These are phyloP conservation scores for Tetrao urogallus DNA, from an alignment of 2,113 vertebrate genomes.

Conservation along the genomic window DNA sequence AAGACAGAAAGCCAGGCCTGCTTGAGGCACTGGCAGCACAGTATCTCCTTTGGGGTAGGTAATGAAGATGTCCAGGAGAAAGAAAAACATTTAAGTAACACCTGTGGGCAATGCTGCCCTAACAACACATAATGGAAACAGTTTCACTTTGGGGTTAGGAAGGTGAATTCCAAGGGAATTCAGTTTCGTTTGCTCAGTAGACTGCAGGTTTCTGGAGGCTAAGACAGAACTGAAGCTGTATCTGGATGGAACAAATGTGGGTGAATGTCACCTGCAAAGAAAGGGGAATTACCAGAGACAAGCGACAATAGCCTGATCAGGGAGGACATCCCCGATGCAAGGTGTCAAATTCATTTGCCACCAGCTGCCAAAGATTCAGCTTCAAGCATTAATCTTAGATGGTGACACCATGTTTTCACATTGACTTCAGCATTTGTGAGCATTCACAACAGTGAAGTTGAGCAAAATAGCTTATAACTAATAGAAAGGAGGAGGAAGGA, in stretches of 20 bases:
- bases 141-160: not conserved
- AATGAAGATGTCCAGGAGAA: not conserved
- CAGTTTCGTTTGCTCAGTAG: not conserved
- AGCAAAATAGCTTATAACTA: not conserved
- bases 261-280: not conserved
- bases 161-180: not conserved
- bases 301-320: not conserved
- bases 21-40: fast-evolving
- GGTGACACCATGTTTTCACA: not conserved
- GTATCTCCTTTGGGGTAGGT: not conserved
- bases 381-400: fast-evolving
- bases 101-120: not conserved
- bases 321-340: not conserved
- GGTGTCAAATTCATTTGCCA: not conserved
- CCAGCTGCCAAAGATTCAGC: not conserved
- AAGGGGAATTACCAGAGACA: not conserved
- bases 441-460: not conserved
- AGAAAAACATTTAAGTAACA: not conserved
- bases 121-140: not conserved
- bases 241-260: slow-evolving; percentile 41
- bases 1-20: not conserved
- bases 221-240: not conserved
- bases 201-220: not conserved
- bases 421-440: not conserved
- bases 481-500: not conserved